Conservation (phyloP, 2,888 invertebrate genomes). For the Acanthosoma haemorrhoidale region DNA sequence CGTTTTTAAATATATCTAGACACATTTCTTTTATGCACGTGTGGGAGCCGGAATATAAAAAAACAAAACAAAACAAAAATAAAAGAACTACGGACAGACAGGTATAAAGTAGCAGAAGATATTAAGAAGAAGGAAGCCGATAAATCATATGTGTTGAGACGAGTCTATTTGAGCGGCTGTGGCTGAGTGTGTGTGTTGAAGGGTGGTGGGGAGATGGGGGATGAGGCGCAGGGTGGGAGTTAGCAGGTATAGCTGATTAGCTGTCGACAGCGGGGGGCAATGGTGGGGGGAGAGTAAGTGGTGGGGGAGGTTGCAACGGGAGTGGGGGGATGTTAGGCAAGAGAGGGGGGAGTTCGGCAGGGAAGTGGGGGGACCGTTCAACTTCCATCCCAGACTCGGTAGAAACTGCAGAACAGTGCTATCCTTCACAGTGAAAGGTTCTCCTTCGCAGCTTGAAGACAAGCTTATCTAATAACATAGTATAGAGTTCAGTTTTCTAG, state of each 20-base stretch:
- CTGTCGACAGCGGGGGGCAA: conserved; percentile 6
- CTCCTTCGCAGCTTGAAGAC: conserved; percentile 48
- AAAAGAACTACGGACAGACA: neutral
- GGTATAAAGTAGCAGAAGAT: conserved; percentile 18
- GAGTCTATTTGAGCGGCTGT: conserved; percentile 18
- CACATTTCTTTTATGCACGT: neutral
- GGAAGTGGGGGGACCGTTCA: neutral
- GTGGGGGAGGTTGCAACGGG: conserved; percentile 2
- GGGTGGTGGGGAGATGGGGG: neutral
- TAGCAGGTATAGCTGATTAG: conserved; percentile 21
- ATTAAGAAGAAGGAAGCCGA: conserved; percentile 17
- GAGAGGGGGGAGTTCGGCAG: too few relatives aligned
- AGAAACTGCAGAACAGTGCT: conserved; percentile 52
- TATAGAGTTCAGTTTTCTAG: too few relatives aligned
- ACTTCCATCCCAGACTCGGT: conserved; percentile 31
- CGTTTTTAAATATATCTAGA: neutral
- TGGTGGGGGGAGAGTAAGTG: neutral
- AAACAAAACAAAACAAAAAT: neutral
- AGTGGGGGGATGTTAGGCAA: too few relatives aligned
- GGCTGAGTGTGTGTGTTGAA: conserved; percentile 6
- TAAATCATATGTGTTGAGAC: conserved; percentile 26
- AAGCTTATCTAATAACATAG: too few relatives aligned
- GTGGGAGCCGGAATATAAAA: neutral
- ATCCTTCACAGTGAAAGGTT: conserved; percentile 55
- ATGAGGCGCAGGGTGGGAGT: neutral